phyloP scores from a whole-genome alignment of 2,797 vertebrate species.

The Vespertilio murinus region DNA sequence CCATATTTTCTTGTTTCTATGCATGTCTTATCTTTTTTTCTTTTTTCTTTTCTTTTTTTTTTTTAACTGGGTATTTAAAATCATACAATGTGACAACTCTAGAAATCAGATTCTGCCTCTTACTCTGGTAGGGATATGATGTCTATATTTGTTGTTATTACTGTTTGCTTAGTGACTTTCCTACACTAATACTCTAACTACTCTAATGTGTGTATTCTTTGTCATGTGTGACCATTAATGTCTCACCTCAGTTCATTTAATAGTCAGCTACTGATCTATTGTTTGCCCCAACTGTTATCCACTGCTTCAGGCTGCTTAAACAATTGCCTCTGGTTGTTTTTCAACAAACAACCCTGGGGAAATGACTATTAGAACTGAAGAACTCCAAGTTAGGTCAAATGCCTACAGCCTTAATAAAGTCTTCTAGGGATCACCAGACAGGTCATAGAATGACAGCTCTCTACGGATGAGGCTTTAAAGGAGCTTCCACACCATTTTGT shows the following conservation, averaged over 20 bases:
- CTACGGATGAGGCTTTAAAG: neutral
- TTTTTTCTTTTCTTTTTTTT: too few relatives aligned
- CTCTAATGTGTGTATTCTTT: neutral
- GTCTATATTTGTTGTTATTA: neutral
- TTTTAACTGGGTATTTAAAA: conserved; percentile 2
- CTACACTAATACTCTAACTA: neutral
- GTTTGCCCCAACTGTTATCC: neutral
- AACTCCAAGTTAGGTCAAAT: neutral
- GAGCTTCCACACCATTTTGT: neutral
- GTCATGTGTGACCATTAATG: neutral
- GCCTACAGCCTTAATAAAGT: neutral
- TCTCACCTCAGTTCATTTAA: conserved; percentile 13
- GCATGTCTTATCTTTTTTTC: neutral
- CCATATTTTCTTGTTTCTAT: conserved; percentile 16
- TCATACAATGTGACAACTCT: neutral
- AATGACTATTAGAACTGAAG: neutral
- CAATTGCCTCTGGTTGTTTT: conserved; percentile 17
- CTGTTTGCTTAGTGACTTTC: neutral
- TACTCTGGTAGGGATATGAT: neutral
- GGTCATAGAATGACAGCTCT: neutral
- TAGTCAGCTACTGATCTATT: neutral
- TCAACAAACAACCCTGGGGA: neutral
- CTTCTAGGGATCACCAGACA: neutral
- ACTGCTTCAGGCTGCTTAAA: neutral
- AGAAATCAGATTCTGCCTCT: neutral